phyloP scores from a whole-genome alignment of 1,140 invertebrate species.

The Drosophila teissieri region DNA sequence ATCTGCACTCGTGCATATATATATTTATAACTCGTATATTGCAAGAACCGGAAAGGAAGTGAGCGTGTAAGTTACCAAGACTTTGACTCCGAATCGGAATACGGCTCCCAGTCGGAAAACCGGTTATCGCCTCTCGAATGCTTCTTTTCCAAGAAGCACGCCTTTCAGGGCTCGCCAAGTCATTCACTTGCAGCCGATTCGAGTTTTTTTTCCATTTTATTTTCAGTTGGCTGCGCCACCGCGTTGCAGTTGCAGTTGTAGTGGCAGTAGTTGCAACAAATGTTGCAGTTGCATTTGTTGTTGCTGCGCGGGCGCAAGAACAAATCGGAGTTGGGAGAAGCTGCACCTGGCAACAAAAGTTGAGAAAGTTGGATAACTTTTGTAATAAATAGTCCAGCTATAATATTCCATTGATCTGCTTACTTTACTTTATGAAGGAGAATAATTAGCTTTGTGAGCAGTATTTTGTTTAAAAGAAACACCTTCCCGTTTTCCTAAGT shows the following conservation, averaged over 20 bases:
- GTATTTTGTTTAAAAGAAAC: background rate
- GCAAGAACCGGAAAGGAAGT: constrained; percentile 82
- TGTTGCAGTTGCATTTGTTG: constrained; percentile 16
- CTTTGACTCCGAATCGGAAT: constrained; percentile 59
- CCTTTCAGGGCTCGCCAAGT: constrained; percentile 54
- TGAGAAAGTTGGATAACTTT: too few species aligned
- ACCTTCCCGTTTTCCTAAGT: background rate
- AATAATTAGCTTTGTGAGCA: background rate
- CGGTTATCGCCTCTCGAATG: constrained; percentile 47
- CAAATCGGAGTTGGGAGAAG: constrained; percentile 30
- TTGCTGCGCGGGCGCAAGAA: constrained; percentile 66
- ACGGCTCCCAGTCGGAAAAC: constrained; percentile 31
- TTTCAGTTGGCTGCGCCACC: constrained; percentile 13
- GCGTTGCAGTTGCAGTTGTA: constrained; percentile 21
- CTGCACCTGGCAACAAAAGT: constrained; percentile 20
- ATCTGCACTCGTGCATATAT: background rate
- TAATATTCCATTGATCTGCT: background rate
- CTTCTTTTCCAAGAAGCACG: constrained; percentile 76
- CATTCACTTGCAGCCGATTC: constrained; percentile 79
- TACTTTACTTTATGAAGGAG: too few species aligned
- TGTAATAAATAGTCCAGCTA: too few species aligned
- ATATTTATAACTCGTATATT: constrained; percentile 3
- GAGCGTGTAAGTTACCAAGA: constrained; percentile 79
- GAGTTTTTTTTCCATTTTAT: constrained; percentile 30
- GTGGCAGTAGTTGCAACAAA: constrained; percentile 17